Evolutionary conservation across 2,888 invertebrate species (phyloP).

Genomic region (Eupithecia dodoneata): DNA sequence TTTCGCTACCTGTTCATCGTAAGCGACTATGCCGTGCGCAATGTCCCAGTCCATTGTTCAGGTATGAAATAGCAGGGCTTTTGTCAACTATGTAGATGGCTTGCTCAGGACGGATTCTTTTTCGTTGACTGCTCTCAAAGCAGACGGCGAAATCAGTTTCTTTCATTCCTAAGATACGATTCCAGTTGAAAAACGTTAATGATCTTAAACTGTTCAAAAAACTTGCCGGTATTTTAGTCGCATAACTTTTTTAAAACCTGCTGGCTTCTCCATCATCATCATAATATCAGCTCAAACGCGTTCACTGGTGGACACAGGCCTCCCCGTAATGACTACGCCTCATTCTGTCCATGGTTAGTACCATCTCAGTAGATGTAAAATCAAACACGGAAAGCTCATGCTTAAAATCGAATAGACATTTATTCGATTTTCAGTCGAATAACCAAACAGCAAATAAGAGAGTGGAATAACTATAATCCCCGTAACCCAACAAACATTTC

Average conservation of each 20-base stretch:
- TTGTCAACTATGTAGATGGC: background rate
- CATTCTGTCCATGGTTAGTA: too few relatives aligned
- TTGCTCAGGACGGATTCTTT: background rate
- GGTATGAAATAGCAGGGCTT: background rate
- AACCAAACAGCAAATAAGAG: too few relatives aligned
- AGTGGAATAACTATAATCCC: too few relatives aligned
- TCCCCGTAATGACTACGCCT: too few relatives aligned
- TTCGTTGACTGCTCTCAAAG: background rate
- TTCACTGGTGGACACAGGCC: too few relatives aligned
- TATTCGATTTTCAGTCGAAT: too few relatives aligned
- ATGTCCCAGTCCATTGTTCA: background rate
- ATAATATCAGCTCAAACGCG: too few relatives aligned
- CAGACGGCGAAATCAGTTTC: background rate
- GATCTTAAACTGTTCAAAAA: background rate
- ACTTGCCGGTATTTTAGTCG: background rate
- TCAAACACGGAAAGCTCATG: too few relatives aligned
- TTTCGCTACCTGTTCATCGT: background rate
- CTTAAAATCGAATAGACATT: too few relatives aligned
- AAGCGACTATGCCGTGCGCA: background rate
- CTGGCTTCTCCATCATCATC: too few relatives aligned
- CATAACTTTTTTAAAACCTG: background rate
- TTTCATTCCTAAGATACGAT: background rate
- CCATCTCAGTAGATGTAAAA: too few relatives aligned
- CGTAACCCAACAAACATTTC: conserved; percentile 1
- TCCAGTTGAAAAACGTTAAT: background rate